Evolutionary conservation across 2,797 vertebrate genomes (phyloP).

Genomic region (Lacerta bilineata): DNA sequence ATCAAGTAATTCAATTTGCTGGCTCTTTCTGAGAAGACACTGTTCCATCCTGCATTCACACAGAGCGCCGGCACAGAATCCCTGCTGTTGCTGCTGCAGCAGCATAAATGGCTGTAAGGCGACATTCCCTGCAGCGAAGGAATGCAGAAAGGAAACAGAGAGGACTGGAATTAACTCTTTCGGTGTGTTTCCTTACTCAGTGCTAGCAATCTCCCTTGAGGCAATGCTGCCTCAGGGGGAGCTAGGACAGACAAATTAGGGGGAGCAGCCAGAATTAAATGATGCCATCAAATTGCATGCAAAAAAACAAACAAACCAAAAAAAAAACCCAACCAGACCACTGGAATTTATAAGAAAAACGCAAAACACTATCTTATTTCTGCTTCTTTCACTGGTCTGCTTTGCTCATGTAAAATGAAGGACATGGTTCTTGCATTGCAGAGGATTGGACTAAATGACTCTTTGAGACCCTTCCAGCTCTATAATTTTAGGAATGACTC

Average conservation of each 20-base stretch:
- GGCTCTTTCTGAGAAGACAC: conserved; percentile 10
- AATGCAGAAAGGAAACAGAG: conserved; percentile 6
- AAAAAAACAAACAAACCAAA: not conserved
- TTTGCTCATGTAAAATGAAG: not conserved
- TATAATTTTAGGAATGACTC: not conserved
- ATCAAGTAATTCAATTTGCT: not conserved
- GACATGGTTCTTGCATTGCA: not conserved
- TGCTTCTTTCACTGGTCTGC: not conserved
- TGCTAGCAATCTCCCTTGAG: not conserved
- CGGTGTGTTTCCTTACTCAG: not conserved
- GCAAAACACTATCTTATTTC: too few species aligned
- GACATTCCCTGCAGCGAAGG: not conserved
- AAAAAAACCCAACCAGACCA: too few species aligned
- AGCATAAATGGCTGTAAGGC: not conserved
- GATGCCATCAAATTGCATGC: not conserved
- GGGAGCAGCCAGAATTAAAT: not conserved
- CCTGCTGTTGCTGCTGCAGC: not conserved
- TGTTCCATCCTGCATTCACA: conserved; percentile 1
- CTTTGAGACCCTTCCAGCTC: too few species aligned
- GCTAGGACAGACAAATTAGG: not conserved
- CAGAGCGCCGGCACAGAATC: not conserved
- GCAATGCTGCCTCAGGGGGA: not conserved
- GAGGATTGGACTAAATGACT: not conserved
- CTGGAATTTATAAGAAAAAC: too few species aligned
- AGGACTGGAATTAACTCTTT: not conserved